A percentile compares a stretch with the other conserved stretches of the same genome.
Evolutionary conservation across 1,140 invertebrate genomes (phyloP).

Genomic region (Hycleus phaleratus): DNA sequence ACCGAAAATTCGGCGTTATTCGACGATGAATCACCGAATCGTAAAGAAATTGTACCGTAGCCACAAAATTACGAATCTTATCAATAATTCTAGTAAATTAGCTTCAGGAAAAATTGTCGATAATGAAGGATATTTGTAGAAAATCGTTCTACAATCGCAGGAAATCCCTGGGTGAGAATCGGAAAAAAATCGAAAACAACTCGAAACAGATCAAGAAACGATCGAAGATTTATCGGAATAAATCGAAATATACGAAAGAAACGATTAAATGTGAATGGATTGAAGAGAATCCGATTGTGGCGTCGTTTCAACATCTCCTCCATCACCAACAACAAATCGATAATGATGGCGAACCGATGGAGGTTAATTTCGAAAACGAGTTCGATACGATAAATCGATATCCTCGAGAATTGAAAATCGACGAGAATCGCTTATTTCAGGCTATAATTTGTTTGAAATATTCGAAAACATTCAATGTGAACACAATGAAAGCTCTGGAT

Average conservation of each 20-base stretch:
- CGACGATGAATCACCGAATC: no score
- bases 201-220: no score
- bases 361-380: neutral
- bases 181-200: no score
- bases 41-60: no score
- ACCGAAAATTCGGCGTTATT: no score
- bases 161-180: no score
- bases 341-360: neutral
- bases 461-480: neutral
- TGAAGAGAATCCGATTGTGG: constrained; percentile 2
- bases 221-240: no score
- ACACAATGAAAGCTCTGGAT: constrained; percentile 1
- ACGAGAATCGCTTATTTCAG: constrained; percentile 8
- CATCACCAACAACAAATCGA: neutral
- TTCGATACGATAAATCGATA: neutral
- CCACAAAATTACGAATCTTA: no score
- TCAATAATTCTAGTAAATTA: no score
- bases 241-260: neutral
- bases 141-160: no score
- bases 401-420: constrained; percentile 7
- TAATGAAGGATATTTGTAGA: no score
- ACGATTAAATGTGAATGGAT: neutral
- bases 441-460: constrained; percentile 16
- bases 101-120: no score
- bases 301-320: neutral